Evolutionary conservation across 64 coral and sea anemone genomes (phyloP).

Genomic region (Actinia equina): DNA sequence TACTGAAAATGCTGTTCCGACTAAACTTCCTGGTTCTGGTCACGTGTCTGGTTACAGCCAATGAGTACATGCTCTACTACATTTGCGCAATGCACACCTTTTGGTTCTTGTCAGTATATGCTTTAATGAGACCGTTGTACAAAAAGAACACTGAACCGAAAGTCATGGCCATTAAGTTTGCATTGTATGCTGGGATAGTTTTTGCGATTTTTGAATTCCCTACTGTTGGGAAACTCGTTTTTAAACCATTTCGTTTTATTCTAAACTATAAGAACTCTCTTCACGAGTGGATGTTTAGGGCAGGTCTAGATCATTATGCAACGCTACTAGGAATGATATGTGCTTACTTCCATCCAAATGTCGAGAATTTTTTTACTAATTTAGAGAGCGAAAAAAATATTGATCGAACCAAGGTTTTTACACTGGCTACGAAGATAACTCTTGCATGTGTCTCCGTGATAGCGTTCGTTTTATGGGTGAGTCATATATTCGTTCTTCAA

Average conservation of each 20-base stretch:
- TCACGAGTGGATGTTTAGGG: constrained; percentile 95
- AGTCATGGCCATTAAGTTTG: constrained; percentile 74
- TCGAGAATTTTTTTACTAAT: constrained; percentile 48
- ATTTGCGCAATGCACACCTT: constrained; percentile 95
- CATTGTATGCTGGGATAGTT: constrained; percentile 54
- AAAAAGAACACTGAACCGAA: constrained; percentile 71
- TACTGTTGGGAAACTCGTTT: constrained; percentile 57
- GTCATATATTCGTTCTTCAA: constrained; percentile 59
- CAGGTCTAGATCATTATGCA: constrained; percentile 85
- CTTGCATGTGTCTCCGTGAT: constrained; percentile 33
- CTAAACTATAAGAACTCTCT: constrained; percentile 69
- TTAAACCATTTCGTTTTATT: constrained; percentile 64
- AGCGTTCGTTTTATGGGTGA: constrained; percentile 49
- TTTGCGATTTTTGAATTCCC: constrained; percentile 76
- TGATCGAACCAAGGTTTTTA: neutral
- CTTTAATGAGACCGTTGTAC: constrained; percentile 77
- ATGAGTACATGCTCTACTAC: constrained; percentile 95
- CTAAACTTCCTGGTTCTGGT: constrained; percentile 83
- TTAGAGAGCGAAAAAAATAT: constrained; percentile 39
- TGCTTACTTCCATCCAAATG: constrained; percentile 76
- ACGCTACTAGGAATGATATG: constrained; percentile 77
- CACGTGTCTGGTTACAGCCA: constrained; percentile 76
- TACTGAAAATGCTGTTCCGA: constrained; percentile 87
- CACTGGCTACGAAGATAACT: neutral
- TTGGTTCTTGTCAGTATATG: constrained; percentile 82